Evolutionary conservation across 2,797 vertebrate species (phyloP), one percentile per base, ranked within the genome.

Genomic region (Pseudochirops corinnae): DNA sequence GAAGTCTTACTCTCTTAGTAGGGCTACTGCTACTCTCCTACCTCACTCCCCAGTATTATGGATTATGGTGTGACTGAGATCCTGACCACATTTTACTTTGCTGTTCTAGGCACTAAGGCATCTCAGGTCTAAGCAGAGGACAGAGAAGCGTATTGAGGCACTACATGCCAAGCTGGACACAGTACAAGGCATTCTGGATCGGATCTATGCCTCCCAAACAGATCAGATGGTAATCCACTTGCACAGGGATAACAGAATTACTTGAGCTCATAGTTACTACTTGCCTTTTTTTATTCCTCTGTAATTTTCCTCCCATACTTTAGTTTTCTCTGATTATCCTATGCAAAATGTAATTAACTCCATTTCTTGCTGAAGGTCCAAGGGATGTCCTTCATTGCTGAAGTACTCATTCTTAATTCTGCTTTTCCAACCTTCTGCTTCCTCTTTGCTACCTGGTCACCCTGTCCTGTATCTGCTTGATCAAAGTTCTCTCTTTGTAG

Each of bases 131-230:
- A 98, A 99, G 74, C 99, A 99, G 90, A 98, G 99, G 96, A 99
- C 99, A 0, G 99, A 99, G 94, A 99, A 99, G 97, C 99, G 99
- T 96, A 99, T 99, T 0, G 99, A 99, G 92, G 98, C 98, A 97
- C 98, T 99, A 91, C 99, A 99, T 6, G 98, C 99, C 97, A 99
- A 99, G 97, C 98, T 99, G 97, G 99, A 99, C 92, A 99, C 99
- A 0, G 99, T 99, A 91, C 99, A 99, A 98, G 99, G 99, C 39
- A 99, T 99, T 98, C 98, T 99, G 98, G 99, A 99, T 97, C 98
- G 99, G 55, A 99, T 99, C 96, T 99, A 99, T 0, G 99, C 99
- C 97, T 99, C 99, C 0, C 99, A 99, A 98, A 99, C 99, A 0
- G 99, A 99, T 98, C 99, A 99, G 95, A 99, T 99, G 99, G 99